Percentiles rank a stretch among this genome's conserved stretches.
These are phyloP conservation scores for Entosphenus tridentatus DNA, from an alignment of 2,113 vertebrate species.

Conservation along the genomic window DNA sequence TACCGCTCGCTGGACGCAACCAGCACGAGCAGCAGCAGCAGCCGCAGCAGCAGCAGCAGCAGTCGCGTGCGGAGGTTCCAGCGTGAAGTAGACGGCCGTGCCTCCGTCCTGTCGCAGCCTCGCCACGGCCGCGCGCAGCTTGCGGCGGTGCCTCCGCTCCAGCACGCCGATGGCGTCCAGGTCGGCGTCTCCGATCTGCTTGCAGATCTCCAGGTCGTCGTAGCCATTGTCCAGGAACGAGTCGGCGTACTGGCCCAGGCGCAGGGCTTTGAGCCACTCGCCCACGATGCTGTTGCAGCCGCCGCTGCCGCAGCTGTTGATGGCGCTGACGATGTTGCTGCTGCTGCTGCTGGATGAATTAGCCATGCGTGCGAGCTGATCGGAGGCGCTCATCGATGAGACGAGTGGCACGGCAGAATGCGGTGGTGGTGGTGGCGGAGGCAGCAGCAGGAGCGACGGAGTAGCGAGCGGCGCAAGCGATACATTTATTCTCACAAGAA, in stretches of 20 bases:
- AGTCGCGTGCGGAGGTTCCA: conserved; percentile 38
- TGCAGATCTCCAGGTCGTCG: conserved; percentile 92
- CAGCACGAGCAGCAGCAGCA: no score
- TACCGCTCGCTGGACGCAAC: no score
- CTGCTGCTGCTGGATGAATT: no score
- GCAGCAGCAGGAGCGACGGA: no score
- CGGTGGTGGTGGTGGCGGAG: no score
- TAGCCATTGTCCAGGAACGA: conserved; percentile 92
- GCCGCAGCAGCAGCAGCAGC: conserved; percentile 15
- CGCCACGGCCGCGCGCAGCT: conserved; percentile 60
- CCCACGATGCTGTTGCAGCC: conserved; percentile 54
- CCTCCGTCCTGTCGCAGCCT: conserved; percentile 31
- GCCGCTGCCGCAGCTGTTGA: no score
- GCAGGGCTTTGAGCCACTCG: conserved; percentile 80
- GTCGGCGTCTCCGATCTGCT: conserved; percentile 88
- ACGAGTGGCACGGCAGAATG: no score
- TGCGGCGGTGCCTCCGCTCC: conserved; percentile 51
- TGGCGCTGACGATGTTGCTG: no score
- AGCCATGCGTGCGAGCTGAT: no score
- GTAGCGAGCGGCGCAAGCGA: no score
- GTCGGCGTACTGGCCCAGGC: conserved; percentile 69
- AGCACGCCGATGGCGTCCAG: conserved; percentile 85
- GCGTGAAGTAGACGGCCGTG: conserved; percentile 68
- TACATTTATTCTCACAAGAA: no score
- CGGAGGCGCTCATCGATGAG: no score